Evolutionary conservation across 2,888 invertebrate genomes (phyloP).

Genomic region (Callinectes sapidus): DNA sequence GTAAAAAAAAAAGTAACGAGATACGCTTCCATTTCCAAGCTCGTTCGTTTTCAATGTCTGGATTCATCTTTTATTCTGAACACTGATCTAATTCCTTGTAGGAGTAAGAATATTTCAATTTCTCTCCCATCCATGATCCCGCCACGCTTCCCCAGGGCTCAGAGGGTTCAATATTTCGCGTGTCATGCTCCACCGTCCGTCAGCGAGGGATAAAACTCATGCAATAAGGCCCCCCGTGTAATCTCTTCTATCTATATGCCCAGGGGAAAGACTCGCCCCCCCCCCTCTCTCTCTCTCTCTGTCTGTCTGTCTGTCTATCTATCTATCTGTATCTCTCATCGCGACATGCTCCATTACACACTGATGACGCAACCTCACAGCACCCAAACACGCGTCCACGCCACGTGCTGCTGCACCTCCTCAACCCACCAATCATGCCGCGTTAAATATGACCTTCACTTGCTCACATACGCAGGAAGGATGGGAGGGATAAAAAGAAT

Average conservation of each 20-base stretch:
- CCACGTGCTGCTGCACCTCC: background rate
- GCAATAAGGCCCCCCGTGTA: background rate
- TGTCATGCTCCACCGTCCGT: background rate
- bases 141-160: too few species aligned
- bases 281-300: background rate
- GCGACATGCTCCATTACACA: too few species aligned
- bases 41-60: too few species aligned
- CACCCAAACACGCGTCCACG: background rate
- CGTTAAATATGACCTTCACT: background rate
- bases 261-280: background rate
- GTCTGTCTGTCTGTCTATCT: background rate
- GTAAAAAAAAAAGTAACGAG: too few species aligned
- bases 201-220: background rate
- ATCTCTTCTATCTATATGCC: background rate
- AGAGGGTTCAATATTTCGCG: too few species aligned
- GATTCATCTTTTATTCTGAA: too few species aligned
- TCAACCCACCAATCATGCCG: background rate
- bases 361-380: too few species aligned
- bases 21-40: too few species aligned
- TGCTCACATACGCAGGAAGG: background rate
- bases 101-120: too few species aligned
- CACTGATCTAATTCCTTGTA: too few species aligned
- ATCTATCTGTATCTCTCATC: background rate
- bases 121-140: too few species aligned
- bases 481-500: background rate